phyloP scores from a whole-genome alignment of 2,888 invertebrate genomes.

The Yponomeuta malinellus region DNA sequence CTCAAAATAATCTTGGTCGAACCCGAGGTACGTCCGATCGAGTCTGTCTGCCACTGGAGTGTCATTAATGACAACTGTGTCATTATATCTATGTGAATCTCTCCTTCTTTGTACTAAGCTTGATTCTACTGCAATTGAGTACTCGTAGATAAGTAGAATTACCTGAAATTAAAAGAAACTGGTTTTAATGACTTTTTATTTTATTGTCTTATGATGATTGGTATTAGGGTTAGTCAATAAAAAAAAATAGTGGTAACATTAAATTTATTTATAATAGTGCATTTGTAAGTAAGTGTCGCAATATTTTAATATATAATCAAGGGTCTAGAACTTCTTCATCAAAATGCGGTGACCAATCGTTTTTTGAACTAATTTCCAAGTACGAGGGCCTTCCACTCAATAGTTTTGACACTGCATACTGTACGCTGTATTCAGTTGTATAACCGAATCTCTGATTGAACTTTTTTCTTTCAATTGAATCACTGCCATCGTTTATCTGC shows the following conservation, averaged over 20 bases:
- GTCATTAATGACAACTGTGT: constrained; percentile 32
- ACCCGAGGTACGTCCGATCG: constrained; percentile 57
- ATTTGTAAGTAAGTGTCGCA: background rate
- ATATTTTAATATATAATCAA: constrained; percentile 17
- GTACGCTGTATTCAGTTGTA: background rate
- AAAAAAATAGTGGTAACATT: background rate
- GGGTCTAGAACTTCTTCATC: background rate
- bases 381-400: constrained; percentile 5
- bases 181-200: constrained; percentile 9
- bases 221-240: background rate
- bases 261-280: background rate
- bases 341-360: background rate
- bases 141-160: constrained; percentile 71
- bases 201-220: constrained; percentile 14
- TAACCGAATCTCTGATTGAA: background rate
- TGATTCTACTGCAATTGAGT: constrained; percentile 65
- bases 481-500: background rate
- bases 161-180: constrained; percentile 48
- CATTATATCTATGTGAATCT: constrained; percentile 29
- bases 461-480: background rate
- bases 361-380: background rate
- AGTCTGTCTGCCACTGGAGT: constrained; percentile 59
- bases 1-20: constrained; percentile 67
- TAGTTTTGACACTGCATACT: background rate
- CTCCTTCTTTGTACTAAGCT: constrained; percentile 52